Base-by-base conservation (phyloP, 1,140 invertebrate species). In the Riptortus pedestris region DNA sequence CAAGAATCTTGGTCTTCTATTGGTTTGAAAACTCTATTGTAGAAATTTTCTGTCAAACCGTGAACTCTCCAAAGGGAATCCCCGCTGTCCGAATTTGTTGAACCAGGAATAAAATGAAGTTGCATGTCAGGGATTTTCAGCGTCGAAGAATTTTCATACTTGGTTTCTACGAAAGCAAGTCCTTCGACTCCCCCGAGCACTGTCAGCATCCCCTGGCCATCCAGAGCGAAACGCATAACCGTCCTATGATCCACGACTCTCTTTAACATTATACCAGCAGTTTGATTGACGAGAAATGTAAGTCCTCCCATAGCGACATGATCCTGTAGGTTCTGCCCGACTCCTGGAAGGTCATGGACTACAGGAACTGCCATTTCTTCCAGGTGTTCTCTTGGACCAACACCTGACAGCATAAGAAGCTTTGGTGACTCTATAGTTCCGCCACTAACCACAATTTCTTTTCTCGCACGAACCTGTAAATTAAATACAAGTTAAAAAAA, bases 71-170 rank as follows among this genome's bases (percentile, higher is more conserved):
- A 76, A 16, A 88, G 85, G 58, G 86, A 81, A 27, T 87, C 84
- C 0, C 86, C 87, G 1, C 87, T 87, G 68, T 91, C 89, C 0
- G 88, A 90, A 69, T 86, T 88, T 0, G 90, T 79, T 0, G 86
- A 89, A 70, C 85, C 87, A 0, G 88, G 85, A 0, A 85, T 83
- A 70, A 93, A 90, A 68, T 91, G 89, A 67, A 91, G 91, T 70
- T 93, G 90, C 27, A 93, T 80, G 67, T 93, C 90, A 0, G 90
- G 90, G 87, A 88, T 93, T 82, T 85, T 91, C 33, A 84, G 80
- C 0, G 81, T 82, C 0, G 79, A 79, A 5, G 77, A 73, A 55
- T 90, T 84, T 0, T 87, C 87, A 70, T 88, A 91, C 71, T 86
- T 88, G 0, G 87, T 86, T 67, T 92, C 92, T 0, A 92, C 80